These are phyloP conservation scores for Halictus ligatus DNA, from an alignment of 2,888 invertebrate genomes.

Conservation along the genomic window DNA sequence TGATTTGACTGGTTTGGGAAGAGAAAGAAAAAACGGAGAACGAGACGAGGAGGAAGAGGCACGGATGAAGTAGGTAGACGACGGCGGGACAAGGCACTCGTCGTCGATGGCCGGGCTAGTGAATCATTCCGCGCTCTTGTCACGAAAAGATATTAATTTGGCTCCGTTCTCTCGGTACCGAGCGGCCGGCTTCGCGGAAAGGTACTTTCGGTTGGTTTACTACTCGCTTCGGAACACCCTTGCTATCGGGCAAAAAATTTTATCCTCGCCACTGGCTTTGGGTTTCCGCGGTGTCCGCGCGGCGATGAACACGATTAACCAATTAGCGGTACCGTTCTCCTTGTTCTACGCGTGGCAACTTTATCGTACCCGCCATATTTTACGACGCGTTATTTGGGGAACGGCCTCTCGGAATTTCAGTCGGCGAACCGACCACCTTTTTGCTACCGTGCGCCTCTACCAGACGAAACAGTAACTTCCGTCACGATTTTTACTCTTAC, in stretches of 20 bases:
- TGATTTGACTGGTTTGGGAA: background rate
- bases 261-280: constrained; percentile 54
- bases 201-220: constrained; percentile 62
- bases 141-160: constrained; percentile 68
- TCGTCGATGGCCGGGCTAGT: constrained; percentile 32
- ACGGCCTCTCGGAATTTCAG: constrained; percentile 37
- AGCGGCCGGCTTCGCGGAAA: constrained; percentile 56
- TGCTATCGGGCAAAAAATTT: constrained; percentile 55
- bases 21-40: background rate
- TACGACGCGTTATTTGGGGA: constrained; percentile 54
- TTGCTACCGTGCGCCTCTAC: constrained; percentile 36
- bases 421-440: constrained; percentile 32
- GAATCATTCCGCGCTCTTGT: constrained; percentile 59
- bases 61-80: background rate
- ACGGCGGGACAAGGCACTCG: constrained; percentile 25
- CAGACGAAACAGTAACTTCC: constrained; percentile 12
- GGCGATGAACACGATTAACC: constrained; percentile 72
- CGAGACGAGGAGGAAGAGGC: constrained; percentile 11
- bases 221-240: constrained; percentile 41
- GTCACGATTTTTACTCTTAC: constrained; percentile 7
- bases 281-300: constrained; percentile 49
- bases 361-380: constrained; percentile 50
- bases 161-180: constrained; percentile 34
- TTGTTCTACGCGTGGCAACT: constrained; percentile 51
- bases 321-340: constrained; percentile 67